Evolutionary conservation across 1,140 invertebrate species (phyloP), one percentile per base, ranked within the genome.

Genomic region (Leptonema lineaticorne): DNA sequence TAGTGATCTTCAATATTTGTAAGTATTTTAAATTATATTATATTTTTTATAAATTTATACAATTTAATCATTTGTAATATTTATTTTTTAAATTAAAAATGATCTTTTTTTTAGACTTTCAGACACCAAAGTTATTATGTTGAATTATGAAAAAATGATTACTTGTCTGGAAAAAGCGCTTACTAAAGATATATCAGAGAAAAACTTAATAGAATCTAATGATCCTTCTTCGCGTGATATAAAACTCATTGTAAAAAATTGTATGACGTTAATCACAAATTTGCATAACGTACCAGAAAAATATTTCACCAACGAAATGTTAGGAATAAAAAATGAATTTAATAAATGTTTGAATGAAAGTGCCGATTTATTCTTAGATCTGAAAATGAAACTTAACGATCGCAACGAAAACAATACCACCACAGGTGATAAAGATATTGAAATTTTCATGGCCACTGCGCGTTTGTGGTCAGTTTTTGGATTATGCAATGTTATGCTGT

Each of bases 401-500:
- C 20, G 28, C 57, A 22, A 7, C n/a, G 1, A 2, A 59, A 20
- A 24, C 2, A 18, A 59, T 59, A 8, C 22, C 26, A 16, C 27
- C 29, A 2, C n/a, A n/a, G 9, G 29, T n/a, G 62, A 64, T 2
- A 24, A 66, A 8, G 48, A 66, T 56, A 1, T 30, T 57, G 41
- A 45, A 5, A 11, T 18, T 16, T 24, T n/a, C 30, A 30, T 64
- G 18, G n/a, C 24, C 16, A 28, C 26, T 29, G 62, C 45, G 7
- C 37, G 33, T n/a, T 20, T 64, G 24, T 73, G 71, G 69, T 63
- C 69, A 6, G 18, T 68, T 14, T 67, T 68, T 27, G 65, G 65
- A 20, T 60, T 65, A 26, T 70, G 62, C 29, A 68, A 70, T 67
- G 28, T 77, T 0, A 75, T 74, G 59, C 56, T 81, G 4, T 76